These are phyloP conservation scores for Megalopta genalis DNA, from an alignment of 1,140 invertebrate genomes.

Conservation along the genomic window DNA sequence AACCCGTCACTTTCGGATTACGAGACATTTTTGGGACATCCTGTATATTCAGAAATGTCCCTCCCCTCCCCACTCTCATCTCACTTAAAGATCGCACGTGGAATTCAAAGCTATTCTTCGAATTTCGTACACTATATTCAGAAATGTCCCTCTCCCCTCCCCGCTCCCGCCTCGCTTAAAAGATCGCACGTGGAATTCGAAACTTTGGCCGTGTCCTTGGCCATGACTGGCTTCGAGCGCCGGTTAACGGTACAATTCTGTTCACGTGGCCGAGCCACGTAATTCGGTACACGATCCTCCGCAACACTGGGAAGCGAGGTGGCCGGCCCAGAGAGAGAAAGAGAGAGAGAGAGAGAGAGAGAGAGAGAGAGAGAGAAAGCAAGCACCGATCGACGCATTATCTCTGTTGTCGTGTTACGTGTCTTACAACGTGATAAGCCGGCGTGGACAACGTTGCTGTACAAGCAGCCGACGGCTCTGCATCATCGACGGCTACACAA, in stretches of 20 bases:
- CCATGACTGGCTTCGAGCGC: conserved; percentile 46
- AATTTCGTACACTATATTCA: no score
- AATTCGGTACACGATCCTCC: conserved; percentile 60
- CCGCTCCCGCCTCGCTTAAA: not conserved
- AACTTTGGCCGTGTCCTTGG: conserved; percentile 57
- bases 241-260: conserved; percentile 59
- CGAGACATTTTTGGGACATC: no score
- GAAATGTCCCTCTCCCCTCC: not conserved
- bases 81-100: no score
- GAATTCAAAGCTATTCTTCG: no score
- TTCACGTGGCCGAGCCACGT: conserved; percentile 53
- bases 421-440: conserved; percentile 72
- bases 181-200: conserved; percentile 49
- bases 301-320: not conserved
- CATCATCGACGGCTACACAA: conserved; percentile 28
- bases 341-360: no score
- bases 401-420: conserved; percentile 64
- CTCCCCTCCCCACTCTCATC: no score
- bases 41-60: no score
- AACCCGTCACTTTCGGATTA: no score
- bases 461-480: conserved; percentile 14
- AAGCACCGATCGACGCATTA: conserved; percentile 52
- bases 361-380: no score
- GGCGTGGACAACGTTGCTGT: conserved; percentile 51
- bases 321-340: no score